Conservation (phyloP, 2,797 vertebrate species). For the Fistularia tabacaria region DNA sequence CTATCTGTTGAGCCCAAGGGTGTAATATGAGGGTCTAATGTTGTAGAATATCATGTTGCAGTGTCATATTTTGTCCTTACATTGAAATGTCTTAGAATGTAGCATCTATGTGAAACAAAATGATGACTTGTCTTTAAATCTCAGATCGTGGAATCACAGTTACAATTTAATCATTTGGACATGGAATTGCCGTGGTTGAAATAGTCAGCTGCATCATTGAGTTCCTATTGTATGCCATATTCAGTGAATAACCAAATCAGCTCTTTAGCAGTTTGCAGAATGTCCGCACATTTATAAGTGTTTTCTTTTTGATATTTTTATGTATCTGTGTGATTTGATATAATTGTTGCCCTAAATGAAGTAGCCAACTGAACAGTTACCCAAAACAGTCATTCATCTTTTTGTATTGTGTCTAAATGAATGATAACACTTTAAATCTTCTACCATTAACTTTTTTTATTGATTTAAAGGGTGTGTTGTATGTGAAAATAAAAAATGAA, state of each 20-base stretch:
- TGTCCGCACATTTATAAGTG: conserved; percentile 40
- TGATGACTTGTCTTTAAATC: background rate
- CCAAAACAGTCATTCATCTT: conserved; percentile 50
- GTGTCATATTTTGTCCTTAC: conserved; percentile 1
- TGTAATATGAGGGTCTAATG: conserved; percentile 4
- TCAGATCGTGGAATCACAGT: background rate
- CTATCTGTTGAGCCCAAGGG: background rate
- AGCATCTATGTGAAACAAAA: conserved; percentile 11
- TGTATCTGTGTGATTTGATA: conserved; percentile 51
- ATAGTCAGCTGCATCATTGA: conserved; percentile 3
- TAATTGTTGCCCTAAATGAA: conserved; percentile 61
- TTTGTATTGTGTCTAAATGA: conserved; percentile 49
- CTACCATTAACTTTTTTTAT: conserved; percentile 42
- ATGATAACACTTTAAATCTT: conserved; percentile 59
- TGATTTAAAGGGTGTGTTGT: conserved; percentile 50
- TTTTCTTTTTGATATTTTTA: conserved; percentile 36
- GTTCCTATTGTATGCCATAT: conserved; percentile 11
- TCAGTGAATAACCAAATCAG: conserved; percentile 36
- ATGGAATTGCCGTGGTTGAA: conserved; percentile 1
- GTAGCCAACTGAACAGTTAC: conserved; percentile 63
- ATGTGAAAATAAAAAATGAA: conserved; percentile 59
- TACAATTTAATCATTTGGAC: conserved; percentile 3
- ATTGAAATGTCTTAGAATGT: conserved; percentile 7
- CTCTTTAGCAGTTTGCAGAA: conserved; percentile 35
- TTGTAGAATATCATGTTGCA: conserved; percentile 1